Base-by-base conservation (phyloP, 1,140 invertebrate genomes). In the Drosophila trapezifrons region DNA sequence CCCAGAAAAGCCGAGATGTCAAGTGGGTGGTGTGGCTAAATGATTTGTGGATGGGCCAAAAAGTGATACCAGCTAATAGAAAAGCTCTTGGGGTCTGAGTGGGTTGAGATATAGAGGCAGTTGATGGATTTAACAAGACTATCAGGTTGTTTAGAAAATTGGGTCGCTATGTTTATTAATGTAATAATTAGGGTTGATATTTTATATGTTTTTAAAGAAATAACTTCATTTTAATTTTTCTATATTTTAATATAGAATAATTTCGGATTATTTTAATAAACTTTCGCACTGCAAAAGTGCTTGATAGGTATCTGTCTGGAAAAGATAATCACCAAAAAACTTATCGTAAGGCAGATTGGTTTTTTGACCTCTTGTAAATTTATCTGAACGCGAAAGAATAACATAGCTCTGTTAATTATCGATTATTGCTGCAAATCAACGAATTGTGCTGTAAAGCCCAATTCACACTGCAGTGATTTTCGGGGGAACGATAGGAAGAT, bases 1-100 rank as follows among this genome's bases (percentile, higher is more conserved):
- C 66, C 18, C n/a, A n/a, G n/a, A 75, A 51, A 75, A 51, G 35
- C 69, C n/a, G 51, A 40, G 51, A 75, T 64, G 72, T 75, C 72
- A 75, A 75, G 71, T 75, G 71, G 70, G 67, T 71, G 67, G 67
- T 57, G 63, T 10, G 65, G 35, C 17, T 27, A 47, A 47, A 57
- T 71, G 67, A 71, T 70, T 22, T 58, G 46, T 58, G 42, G 64
- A 57, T 32, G 42, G 64, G 42, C 49, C 4, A 3, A 35, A 47
- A 20, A 47, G 64, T 56, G 67, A 27, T 71, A 49, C 65, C 51
- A 58, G 66, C 65, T 71, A 71, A 71, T 71, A 71, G 67, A 56
- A 57, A 47, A 71, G 65, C 46, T 71, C 42, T 71, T 38, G 51
- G 3, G 51, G n/a, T 12, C 0, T 58, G 67, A 57, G 64, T 71